Conservation (phyloP, 2,797 vertebrate species). For the Numenius phaeopus region DNA sequence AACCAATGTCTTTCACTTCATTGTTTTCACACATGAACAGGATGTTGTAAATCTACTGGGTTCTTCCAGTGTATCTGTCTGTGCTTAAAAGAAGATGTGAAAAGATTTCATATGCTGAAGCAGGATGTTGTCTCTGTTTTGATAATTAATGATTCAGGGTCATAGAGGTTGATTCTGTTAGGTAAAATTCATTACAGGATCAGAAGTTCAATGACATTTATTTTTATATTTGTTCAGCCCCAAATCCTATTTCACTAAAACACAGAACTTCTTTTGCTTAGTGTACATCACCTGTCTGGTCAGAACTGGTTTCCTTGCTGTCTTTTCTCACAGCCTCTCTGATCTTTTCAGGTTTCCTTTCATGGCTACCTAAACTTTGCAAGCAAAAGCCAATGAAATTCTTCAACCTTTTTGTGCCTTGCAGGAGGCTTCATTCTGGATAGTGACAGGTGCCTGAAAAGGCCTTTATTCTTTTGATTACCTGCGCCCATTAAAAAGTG, state of each 20-base stretch:
- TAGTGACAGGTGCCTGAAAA: not conserved
- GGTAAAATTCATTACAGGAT: not conserved
- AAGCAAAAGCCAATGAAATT: not conserved
- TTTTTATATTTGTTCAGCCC: not conserved
- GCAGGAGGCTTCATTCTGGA: not conserved
- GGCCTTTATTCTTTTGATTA: not conserved
- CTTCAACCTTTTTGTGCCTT: not conserved
- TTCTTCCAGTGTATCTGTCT: not conserved
- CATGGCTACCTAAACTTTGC: not conserved
- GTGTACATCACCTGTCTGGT: not conserved
- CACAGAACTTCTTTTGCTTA: not conserved
- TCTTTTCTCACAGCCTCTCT: not conserved
- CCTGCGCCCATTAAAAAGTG: not conserved
- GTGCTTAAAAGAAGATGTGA: not conserved
- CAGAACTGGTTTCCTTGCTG: not conserved
- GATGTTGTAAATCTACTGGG: not conserved
- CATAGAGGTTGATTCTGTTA: constrained; percentile 27
- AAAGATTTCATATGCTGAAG: constrained; percentile 20
- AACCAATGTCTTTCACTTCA: not conserved
- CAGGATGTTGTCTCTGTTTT: constrained; percentile 11
- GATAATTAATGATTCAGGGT: not conserved
- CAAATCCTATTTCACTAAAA: not conserved
- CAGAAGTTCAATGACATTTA: not conserved
- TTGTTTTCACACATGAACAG: not conserved
- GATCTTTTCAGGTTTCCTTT: not conserved